These are phyloP conservation scores for Hipparchia semele DNA, from an alignment of 2,888 invertebrate species.

Conservation along the genomic window DNA sequence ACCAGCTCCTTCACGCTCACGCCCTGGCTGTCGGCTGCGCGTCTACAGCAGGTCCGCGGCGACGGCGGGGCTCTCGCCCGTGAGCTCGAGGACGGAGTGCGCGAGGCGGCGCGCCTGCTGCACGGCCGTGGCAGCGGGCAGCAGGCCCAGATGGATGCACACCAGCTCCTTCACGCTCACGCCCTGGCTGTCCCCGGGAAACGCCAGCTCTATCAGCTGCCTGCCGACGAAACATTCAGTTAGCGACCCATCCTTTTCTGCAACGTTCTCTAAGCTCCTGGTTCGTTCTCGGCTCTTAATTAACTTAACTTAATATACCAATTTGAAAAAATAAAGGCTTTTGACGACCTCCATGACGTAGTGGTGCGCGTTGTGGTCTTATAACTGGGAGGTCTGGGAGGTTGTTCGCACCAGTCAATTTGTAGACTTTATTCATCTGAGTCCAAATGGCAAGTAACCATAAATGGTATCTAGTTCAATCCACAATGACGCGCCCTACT, in stretches of 20 bases:
- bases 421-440: too few species aligned
- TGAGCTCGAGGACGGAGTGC: conserved; percentile 90
- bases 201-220: conserved; percentile 68
- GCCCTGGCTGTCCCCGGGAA: conserved; percentile 66
- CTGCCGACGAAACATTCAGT: conserved; percentile 46
- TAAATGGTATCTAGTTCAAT: too few species aligned
- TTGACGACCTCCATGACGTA: too few species aligned
- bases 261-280: too few species aligned
- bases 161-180: conserved; percentile 85
- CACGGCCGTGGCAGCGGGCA: conserved; percentile 91
- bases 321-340: too few species aligned
- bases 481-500: too few species aligned
- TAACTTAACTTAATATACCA: too few species aligned
- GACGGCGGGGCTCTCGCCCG: conserved; percentile 78
- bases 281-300: too few species aligned
- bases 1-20: conserved; percentile 56
- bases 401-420: too few species aligned
- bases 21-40: background rate
- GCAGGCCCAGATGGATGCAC: conserved; percentile 92
- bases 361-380: too few species aligned
- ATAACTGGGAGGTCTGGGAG: too few species aligned
- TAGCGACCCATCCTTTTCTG: background rate
- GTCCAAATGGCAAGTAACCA: too few species aligned
- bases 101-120: conserved; percentile 93
- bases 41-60: conserved; percentile 22